phyloP scores from a whole-genome alignment of 37 sponge, comb jelly and placozoan genomes.

The Agelas oroides region DNA sequence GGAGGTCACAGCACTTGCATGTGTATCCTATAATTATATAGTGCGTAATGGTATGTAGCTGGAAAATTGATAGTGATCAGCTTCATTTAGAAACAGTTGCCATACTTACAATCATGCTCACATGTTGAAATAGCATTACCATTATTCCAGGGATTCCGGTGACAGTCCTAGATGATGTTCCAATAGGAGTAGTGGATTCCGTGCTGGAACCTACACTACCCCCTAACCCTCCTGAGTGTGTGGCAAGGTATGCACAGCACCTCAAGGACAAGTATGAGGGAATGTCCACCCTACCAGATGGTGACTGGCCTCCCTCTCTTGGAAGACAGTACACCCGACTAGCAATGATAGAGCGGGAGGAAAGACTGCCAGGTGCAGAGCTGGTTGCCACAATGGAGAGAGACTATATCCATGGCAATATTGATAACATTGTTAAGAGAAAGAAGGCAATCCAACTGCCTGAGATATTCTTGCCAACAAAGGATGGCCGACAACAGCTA shows the following conservation, averaged over 20 bases:
- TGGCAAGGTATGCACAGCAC: neutral
- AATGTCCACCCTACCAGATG: neutral
- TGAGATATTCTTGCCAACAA: neutral
- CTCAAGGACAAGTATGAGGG: neutral
- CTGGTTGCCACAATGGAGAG: neutral
- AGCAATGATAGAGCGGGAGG: neutral
- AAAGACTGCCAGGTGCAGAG: neutral
- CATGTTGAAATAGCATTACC: too few species aligned
- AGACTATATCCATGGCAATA: neutral
- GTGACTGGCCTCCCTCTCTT: constrained; percentile 2
- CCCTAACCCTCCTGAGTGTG: neutral
- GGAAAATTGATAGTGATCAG: too few species aligned
- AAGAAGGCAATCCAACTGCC: neutral
- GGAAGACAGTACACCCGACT: neutral
- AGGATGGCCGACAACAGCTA: neutral
- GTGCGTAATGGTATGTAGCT: too few species aligned
- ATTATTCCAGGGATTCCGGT: too few species aligned
- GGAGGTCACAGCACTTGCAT: too few species aligned
- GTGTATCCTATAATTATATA: too few species aligned
- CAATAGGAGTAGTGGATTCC: too few species aligned
- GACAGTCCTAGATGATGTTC: too few species aligned
- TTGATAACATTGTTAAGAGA: constrained; percentile 1
- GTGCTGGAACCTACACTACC: neutral
- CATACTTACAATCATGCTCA: too few species aligned
- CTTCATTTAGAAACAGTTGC: too few species aligned